These are phyloP conservation scores for Elegia similella DNA, from an alignment of 2,888 invertebrate species.

Conservation along the genomic window DNA sequence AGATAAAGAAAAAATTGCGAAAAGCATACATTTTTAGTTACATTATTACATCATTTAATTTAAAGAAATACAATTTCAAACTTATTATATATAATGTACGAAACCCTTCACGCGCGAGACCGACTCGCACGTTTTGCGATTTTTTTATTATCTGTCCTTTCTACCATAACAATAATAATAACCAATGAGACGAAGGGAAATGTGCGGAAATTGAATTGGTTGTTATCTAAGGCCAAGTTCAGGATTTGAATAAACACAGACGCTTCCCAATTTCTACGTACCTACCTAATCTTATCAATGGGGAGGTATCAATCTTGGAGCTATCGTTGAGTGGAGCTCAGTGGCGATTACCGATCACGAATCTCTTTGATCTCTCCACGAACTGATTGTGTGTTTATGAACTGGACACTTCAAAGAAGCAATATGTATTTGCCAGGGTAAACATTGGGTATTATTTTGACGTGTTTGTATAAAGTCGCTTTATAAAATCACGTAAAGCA, in stretches of 20 bases:
- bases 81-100: no score
- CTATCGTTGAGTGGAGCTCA: neutral
- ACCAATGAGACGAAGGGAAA: no score
- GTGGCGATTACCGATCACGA: conserved; percentile 1
- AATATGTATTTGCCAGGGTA: neutral
- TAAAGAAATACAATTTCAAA: no score
- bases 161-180: no score
- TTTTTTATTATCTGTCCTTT: no score
- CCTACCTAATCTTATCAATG: neutral
- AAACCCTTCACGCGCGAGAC: no score
- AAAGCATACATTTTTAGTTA: no score
- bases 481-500: no score
- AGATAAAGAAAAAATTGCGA: no score
- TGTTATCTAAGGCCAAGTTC: neutral
- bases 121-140: no score
- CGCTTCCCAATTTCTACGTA: neutral
- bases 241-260: neutral
- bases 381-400: conserved; percentile 1
- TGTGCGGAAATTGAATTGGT: neutral
- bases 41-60: no score
- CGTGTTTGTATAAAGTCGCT: no score
- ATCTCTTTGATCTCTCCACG: neutral
- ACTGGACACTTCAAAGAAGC: neutral
- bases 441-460: neutral
- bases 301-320: neutral